phyloP scores from a whole-genome alignment of 2,113 vertebrate species.

The Hippopotamus amphibius region DNA sequence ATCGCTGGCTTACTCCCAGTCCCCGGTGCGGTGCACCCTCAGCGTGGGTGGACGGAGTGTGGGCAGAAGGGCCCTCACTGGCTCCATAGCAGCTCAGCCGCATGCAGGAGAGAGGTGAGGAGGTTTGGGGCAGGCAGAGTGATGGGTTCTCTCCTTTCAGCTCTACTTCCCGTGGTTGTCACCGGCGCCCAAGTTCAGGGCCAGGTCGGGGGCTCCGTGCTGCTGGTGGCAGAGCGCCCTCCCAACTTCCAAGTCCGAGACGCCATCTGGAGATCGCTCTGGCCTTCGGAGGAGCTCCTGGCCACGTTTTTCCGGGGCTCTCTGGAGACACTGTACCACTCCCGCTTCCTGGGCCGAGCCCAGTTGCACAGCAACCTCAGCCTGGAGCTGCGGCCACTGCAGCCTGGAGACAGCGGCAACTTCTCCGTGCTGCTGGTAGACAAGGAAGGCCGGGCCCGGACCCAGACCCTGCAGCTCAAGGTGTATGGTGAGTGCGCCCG shows the following conservation, averaged over 20 bases:
- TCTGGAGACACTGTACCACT: constrained; percentile 75
- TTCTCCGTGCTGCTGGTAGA: constrained; percentile 82
- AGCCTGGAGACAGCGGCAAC: constrained; percentile 73
- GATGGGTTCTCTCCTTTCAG: constrained; percentile 35
- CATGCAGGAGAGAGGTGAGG: fast-evolving
- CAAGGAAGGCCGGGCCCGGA: constrained; percentile 52
- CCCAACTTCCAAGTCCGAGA: constrained; percentile 76
- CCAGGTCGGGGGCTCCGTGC: constrained; percentile 13
- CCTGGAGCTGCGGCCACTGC: constrained; percentile 73
- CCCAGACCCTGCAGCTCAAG: constrained; percentile 72
- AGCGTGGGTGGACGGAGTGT: not conserved
- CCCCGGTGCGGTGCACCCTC: not conserved
- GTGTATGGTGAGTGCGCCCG: constrained; percentile 79
- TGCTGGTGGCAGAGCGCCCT: constrained; percentile 62
- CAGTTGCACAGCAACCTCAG: constrained; percentile 79
- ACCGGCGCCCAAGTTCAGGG: constrained; percentile 60
- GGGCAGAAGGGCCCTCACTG: not conserved
- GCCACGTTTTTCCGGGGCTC: constrained; percentile 77
- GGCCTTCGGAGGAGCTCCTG: constrained; percentile 79
- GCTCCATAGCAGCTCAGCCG: not conserved
- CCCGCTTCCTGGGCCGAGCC: constrained; percentile 81
- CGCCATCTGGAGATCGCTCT: constrained; percentile 79
- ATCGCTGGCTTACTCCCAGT: not conserved
- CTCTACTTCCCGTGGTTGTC: not conserved
- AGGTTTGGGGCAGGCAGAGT: not conserved